These are phyloP conservation scores for Cheilosia urbana DNA, from an alignment of 2,888 invertebrate species.

Conservation along the genomic window DNA sequence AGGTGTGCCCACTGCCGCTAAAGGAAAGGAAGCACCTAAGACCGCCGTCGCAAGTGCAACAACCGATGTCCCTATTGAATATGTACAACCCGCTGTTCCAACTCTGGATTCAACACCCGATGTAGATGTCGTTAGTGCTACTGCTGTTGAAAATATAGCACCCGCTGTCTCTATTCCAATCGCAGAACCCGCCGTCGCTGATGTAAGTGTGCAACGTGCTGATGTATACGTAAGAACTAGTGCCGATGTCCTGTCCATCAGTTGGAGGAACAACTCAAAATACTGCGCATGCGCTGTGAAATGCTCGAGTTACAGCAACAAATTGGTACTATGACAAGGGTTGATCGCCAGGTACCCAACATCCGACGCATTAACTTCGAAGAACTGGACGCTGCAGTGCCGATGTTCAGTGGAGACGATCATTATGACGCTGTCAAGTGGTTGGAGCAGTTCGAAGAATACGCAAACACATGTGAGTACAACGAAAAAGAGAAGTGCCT, in stretches of 20 bases:
- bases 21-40: background rate
- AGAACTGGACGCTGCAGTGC: too few relatives aligned
- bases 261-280: conserved; percentile 8
- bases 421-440: too few relatives aligned
- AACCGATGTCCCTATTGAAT: background rate
- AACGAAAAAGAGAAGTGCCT: too few relatives aligned
- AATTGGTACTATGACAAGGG: too few relatives aligned
- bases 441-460: too few relatives aligned
- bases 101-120: conserved; percentile 1
- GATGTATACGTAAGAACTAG: background rate
- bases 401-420: too few relatives aligned
- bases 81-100: background rate
- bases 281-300: background rate
- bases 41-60: background rate
- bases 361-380: too few relatives aligned
- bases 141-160: background rate
- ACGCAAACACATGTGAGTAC: too few relatives aligned
- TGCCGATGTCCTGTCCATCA: background rate
- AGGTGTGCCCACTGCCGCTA: too few relatives aligned
- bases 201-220: background rate
- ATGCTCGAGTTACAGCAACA: conserved; percentile 19
- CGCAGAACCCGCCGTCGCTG: background rate
- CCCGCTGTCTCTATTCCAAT: too few relatives aligned
- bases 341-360: too few relatives aligned
- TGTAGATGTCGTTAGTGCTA: background rate